Evolutionary conservation across 2,797 vertebrate species (phyloP).

Genomic region (Muscicapa comitata): DNA sequence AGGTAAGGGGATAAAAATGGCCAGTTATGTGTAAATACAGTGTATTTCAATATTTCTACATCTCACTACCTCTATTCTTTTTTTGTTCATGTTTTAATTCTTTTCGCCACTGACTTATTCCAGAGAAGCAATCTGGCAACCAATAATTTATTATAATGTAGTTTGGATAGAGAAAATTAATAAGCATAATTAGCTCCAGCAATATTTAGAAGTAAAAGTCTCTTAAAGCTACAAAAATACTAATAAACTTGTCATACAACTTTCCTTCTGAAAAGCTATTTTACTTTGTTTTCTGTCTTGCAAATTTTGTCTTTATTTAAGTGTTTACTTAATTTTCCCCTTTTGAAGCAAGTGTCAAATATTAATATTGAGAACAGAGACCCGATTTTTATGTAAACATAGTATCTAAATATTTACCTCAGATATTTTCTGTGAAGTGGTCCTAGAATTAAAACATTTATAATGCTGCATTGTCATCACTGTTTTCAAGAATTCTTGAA

Average conservation of each 20-base stretch:
- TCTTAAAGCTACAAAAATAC: neutral
- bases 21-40: fast-evolving
- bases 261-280: neutral
- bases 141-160: neutral
- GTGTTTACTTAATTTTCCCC: neutral
- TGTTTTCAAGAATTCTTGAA: neutral
- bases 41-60: neutral
- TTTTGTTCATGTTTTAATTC: neutral
- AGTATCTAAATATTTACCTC: neutral
- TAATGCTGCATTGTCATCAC: neutral
- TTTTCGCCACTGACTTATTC: neutral
- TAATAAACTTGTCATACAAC: neutral
- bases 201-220: neutral
- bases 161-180: neutral
- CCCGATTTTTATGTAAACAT: neutral
- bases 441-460: neutral
- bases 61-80: neutral
- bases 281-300: neutral
- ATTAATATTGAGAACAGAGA: neutral
- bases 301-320: neutral
- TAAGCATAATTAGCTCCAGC: neutral
- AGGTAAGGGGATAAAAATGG: neutral
- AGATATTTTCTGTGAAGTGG: neutral
- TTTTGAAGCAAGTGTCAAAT: neutral
- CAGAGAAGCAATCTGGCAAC: neutral